Conservation (phyloP, 2,888 invertebrate genomes). For the Ceramica pisi region DNA sequence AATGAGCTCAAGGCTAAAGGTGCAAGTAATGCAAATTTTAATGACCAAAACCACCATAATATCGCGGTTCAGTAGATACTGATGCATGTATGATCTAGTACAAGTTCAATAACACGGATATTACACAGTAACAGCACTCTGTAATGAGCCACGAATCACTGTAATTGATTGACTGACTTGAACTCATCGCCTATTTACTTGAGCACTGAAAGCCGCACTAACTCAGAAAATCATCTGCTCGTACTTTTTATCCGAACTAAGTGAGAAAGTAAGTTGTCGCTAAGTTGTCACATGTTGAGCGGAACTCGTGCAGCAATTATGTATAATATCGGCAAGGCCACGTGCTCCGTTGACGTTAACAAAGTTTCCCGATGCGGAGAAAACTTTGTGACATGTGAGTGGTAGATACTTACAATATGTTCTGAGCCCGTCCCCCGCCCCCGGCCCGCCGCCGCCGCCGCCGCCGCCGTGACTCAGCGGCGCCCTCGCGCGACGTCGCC, state of each 20-base stretch:
- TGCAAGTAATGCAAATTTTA: conserved; percentile 20
- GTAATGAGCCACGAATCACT: conserved; percentile 53
- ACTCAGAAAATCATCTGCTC: conserved; percentile 21
- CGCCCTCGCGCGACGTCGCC: conserved; percentile 90
- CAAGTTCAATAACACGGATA: conserved; percentile 64
- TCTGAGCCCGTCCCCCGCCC: conserved; percentile 72
- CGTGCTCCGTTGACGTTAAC: conserved; percentile 90
- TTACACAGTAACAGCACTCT: conserved; percentile 41
- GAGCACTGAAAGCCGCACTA: conserved; percentile 20
- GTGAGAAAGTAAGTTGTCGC: conserved; percentile 55
- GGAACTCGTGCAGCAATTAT: conserved; percentile 82
- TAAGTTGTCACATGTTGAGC: conserved; percentile 75
- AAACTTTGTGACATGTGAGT: conserved; percentile 91
- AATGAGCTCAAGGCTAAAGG: conserved; percentile 8
- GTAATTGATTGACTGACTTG: conserved; percentile 46
- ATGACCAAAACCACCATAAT: conserved; percentile 27
- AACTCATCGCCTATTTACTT: conserved; percentile 29
- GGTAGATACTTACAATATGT: conserved; percentile 90
- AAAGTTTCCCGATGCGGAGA: conserved; percentile 90
- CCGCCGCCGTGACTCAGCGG: conserved; percentile 88
- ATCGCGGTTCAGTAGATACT: conserved; percentile 49
- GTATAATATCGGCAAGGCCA: conserved; percentile 87
- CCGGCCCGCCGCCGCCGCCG: conserved; percentile 73
- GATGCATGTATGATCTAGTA: conserved; percentile 49
- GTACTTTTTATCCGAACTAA: conserved; percentile 50